Percentiles rank a stretch among this genome's conserved stretches.
These are phyloP conservation scores for Penaeus vannamei DNA, from an alignment of 1,140 invertebrate species.

Conservation along the genomic window DNA sequence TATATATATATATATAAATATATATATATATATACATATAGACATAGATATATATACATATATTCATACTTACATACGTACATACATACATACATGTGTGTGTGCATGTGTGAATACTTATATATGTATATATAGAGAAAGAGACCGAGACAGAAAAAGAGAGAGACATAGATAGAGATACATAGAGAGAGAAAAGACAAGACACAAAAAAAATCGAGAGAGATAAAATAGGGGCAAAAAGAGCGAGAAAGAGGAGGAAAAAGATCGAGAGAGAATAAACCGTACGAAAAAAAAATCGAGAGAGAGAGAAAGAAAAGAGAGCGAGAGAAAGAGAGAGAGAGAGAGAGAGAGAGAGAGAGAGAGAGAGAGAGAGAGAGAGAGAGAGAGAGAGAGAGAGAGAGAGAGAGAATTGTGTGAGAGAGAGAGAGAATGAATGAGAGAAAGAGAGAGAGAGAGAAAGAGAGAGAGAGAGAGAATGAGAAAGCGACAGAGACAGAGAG, in stretches of 20 bases:
- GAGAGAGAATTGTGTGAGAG: background rate
- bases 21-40: background rate
- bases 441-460: background rate
- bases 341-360: too few relatives aligned
- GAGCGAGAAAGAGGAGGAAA: too few relatives aligned
- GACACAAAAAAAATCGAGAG: too few relatives aligned
- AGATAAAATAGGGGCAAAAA: too few relatives aligned
- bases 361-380: too few relatives aligned
- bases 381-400: too few relatives aligned
- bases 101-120: slow-evolving; percentile 21
- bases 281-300: too few relatives aligned
- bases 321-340: too few relatives aligned
- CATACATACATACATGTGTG: background rate
- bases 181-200: background rate
- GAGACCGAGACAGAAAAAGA: background rate
- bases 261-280: too few relatives aligned
- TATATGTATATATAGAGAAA: slow-evolving; percentile 27
- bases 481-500: background rate
- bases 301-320: too few relatives aligned
- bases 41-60: background rate
- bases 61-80: background rate
- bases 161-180: slow-evolving; percentile 23
- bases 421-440: background rate
- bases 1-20: background rate
- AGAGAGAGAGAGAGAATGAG: background rate